Conservation (phyloP, 2,113 vertebrate genomes). For the Sula dactylatra region DNA sequence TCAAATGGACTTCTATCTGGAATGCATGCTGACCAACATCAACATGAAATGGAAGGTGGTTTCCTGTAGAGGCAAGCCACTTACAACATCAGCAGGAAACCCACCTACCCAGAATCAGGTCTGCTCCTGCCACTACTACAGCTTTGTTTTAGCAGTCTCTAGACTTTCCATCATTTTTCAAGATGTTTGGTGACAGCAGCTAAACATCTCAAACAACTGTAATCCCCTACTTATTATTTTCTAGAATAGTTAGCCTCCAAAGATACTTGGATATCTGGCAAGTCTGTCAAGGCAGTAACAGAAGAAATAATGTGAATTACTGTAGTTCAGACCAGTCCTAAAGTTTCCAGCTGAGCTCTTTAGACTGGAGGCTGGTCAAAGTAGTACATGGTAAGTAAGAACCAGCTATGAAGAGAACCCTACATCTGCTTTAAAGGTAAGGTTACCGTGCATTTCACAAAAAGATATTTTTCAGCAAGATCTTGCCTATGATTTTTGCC, state of each 20-base stretch:
- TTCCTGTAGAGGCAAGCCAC: neutral
- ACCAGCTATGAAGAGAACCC: neutral
- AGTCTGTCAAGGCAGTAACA: neutral
- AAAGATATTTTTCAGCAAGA: neutral
- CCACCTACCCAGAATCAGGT: neutral
- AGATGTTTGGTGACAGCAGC: neutral
- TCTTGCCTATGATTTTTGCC: neutral
- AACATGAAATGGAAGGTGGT: neutral
- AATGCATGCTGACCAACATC: accelerated
- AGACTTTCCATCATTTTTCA: neutral
- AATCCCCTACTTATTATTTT: neutral
- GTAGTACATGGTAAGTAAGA: neutral
- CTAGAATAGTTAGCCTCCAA: neutral
- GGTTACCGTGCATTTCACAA: neutral
- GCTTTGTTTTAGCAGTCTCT: neutral
- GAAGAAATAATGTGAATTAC: neutral
- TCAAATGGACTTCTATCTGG: neutral
- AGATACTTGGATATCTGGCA: neutral
- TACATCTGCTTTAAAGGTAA: neutral
- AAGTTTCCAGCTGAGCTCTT: neutral
- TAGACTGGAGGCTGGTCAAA: neutral
- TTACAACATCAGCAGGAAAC: neutral
- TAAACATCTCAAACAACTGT: neutral
- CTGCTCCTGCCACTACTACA: neutral
- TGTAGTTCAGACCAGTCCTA: neutral